A percentile compares a stretch with the other conserved stretches of the same genome.
phyloP scores from a whole-genome alignment of 2,888 invertebrate genomes.

The Drosophila buzzatii region DNA sequence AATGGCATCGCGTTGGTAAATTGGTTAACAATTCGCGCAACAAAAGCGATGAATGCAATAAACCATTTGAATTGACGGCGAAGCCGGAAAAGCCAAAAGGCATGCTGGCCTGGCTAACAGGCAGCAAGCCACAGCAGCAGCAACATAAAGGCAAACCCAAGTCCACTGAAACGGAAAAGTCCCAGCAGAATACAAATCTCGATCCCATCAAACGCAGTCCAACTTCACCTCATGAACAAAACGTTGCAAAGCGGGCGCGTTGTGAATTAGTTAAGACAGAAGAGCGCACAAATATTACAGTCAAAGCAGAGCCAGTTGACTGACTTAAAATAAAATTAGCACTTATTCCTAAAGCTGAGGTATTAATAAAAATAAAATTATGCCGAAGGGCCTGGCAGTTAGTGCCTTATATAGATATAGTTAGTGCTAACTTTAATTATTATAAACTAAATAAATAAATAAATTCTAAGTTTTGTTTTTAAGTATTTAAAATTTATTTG shows the following conservation, averaged over 20 bases:
- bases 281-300: slow-evolving; percentile 1
- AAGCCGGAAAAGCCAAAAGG: slow-evolving; percentile 69
- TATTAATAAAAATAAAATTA: neutral
- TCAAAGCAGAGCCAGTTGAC: slow-evolving; percentile 29
- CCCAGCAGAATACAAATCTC: neutral
- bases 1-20: slow-evolving; percentile 90
- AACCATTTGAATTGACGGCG: slow-evolving; percentile 82
- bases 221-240: slow-evolving; percentile 31
- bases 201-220: slow-evolving; percentile 34
- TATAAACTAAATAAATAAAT: neutral
- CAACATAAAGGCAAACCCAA: slow-evolving; percentile 8
- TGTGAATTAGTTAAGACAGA: slow-evolving; percentile 23
- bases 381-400: no score
- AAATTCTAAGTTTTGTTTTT: neutral
- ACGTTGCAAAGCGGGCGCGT: slow-evolving; percentile 55
- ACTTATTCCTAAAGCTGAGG: neutral
- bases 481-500: slow-evolving; percentile 69
- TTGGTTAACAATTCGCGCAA: slow-evolving; percentile 90
- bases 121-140: slow-evolving; percentile 54
- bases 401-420: no score
- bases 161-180: slow-evolving; percentile 1
- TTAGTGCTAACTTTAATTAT: no score
- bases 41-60: slow-evolving; percentile 88
- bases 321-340: neutral
- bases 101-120: slow-evolving; percentile 81